Percentiles rank a stretch among this genome's conserved stretches.
Conservation (phyloP, 2,797 vertebrate genomes). For the Lepus townsendii region DNA sequence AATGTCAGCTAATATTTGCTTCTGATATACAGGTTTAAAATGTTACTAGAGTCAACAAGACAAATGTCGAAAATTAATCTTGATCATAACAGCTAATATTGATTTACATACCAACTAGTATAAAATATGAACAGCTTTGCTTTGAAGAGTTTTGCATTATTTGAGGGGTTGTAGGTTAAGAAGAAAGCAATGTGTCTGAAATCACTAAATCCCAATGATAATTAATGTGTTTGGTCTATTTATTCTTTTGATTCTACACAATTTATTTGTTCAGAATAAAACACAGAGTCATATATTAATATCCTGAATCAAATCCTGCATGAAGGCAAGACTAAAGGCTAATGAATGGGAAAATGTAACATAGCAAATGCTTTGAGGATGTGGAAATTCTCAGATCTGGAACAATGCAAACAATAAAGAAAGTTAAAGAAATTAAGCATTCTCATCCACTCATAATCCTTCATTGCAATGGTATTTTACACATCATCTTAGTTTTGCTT, state of each 20-base stretch:
- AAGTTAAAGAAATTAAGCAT: constrained; percentile 20
- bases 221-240: background rate
- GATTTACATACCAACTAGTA: background rate
- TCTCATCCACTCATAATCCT: background rate
- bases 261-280: background rate
- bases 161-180: background rate
- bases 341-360: background rate
- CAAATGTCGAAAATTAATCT: background rate
- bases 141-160: background rate
- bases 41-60: background rate
- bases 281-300: background rate
- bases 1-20: background rate
- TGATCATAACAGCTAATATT: background rate
- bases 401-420: background rate
- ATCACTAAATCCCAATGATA: background rate
- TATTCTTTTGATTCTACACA: background rate
- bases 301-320: background rate
- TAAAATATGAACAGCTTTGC: background rate
- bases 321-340: background rate
- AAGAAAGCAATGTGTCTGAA: background rate
- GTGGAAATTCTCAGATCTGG: background rate
- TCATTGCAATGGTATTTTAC: background rate
- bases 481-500: background rate
- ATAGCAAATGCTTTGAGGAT: background rate
- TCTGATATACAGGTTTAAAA: background rate